Evolutionary conservation across 2,113 vertebrate species (phyloP).

Genomic region (Corythornis vintsioides): DNA sequence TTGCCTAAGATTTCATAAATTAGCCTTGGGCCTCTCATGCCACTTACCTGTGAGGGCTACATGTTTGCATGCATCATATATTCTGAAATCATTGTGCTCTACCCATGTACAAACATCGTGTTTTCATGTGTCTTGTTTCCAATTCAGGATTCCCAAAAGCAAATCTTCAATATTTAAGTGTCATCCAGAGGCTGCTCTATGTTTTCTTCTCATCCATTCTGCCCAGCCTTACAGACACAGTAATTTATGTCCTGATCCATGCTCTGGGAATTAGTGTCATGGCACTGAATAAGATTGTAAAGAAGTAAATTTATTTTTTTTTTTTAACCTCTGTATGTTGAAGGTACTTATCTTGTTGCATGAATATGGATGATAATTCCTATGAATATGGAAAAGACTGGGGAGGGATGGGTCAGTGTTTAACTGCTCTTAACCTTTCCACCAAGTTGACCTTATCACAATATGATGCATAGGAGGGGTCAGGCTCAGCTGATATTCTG

Average conservation of each 20-base stretch:
- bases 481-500: constrained; percentile 49
- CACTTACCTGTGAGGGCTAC: background rate
- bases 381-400: constrained; percentile 79
- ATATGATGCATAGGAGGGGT: constrained; percentile 58
- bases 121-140: background rate
- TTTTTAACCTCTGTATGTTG: constrained; percentile 65
- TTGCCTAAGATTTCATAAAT: background rate
- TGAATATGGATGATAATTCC: constrained; percentile 73
- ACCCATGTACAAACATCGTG: background rate
- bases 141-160: background rate
- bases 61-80: background rate
- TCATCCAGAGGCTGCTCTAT: background rate
- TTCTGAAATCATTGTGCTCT: background rate
- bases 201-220: constrained; percentile 13
- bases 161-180: background rate
- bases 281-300: constrained; percentile 31
- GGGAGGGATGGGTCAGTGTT: constrained; percentile 65
- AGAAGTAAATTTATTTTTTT: constrained; percentile 56
- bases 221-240: background rate
- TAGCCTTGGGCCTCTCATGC: background rate
- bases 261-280: constrained; percentile 56
- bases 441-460: constrained; percentile 39
- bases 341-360: constrained; percentile 65
- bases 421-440: constrained; percentile 72
- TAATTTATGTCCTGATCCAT: constrained; percentile 51